Conservation (phyloP, 2,888 invertebrate genomes). For the Malthinus flaveolus region DNA sequence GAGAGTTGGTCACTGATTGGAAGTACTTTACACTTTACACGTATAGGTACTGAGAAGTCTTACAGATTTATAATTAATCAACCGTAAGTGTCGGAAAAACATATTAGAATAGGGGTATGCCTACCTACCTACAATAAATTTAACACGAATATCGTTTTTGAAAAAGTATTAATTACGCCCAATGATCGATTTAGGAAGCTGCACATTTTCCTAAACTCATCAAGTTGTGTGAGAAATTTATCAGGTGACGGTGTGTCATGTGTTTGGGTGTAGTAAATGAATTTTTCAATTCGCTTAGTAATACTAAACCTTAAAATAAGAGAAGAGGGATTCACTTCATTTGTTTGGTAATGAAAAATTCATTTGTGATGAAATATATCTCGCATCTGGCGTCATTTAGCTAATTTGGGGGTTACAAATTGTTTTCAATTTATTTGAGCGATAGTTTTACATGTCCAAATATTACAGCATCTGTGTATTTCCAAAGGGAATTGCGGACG, state of each 20-base stretch:
- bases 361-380: slow-evolving; percentile 26
- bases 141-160: too few species aligned
- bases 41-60: too few species aligned
- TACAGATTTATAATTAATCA: too few species aligned
- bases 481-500: background rate
- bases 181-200: slow-evolving; percentile 18
- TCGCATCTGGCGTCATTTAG: slow-evolving; percentile 26
- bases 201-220: slow-evolving; percentile 19
- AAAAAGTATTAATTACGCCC: too few species aligned
- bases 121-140: too few species aligned
- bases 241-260: slow-evolving; percentile 28
- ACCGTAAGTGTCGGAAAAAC: too few species aligned
- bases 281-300: slow-evolving; percentile 13
- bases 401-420: slow-evolving; percentile 32
- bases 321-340: slow-evolving; percentile 17
- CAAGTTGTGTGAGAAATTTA: slow-evolving; percentile 21
- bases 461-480: slow-evolving; percentile 7
- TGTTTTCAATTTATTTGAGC: slow-evolving; percentile 24
- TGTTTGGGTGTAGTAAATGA: slow-evolving; percentile 5
- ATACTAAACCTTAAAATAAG: slow-evolving; percentile 11
- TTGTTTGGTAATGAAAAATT: slow-evolving; percentile 31
- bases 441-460: slow-evolving; percentile 7
- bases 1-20: too few species aligned
- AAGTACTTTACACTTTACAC: too few species aligned
- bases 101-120: too few species aligned